Base-by-base conservation (phyloP, 2,888 invertebrate species). In the Sceliomorpha sp. region DNA sequence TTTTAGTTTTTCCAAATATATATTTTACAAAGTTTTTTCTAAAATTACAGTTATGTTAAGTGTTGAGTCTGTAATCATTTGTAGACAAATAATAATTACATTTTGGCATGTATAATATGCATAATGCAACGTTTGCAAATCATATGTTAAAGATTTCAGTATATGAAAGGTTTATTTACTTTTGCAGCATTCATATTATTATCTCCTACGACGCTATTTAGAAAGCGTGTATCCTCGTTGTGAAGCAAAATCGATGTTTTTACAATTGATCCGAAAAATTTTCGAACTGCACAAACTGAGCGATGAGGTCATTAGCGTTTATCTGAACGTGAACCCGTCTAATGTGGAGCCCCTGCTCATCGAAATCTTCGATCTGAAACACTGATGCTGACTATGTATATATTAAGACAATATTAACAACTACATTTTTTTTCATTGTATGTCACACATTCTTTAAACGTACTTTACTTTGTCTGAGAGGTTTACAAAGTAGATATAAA, bases 361-460 rank as follows among this genome's bases (percentile, higher is more conserved):
- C 86, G 98, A 98, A 91, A 97, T 98, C 83, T 97, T 98, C 81
- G 98, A 98, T 90, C 90, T 98, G 68, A 97, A 97, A 83, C 93
- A 84, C 70, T 87, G 75, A 81, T 68, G 9, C 2, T 5, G 20
- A 20, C 5, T 4, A 5, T 5, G 5, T 2, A 20, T 5, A 20
- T 5, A 5, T 20, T 4, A 20, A 20, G 20, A 4, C 27, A 27
- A 27, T 27, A 6, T 2, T 27, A 27, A 6, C 2, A 20, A 20
- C 3, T 20, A 20, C 20, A 20, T 20, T 20, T 5, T 20, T 5
- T 20, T n/a, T n/a, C n/a, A 20, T 5, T 2, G 20, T 5, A 5
- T 20, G 20, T 20, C 5, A 20, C 20, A 20, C 2, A 20, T 20
- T 20, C 5, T 5, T 2, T 5, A 20, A 4, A 4, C 3, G 5